phyloP scores from a whole-genome alignment of 2,888 invertebrate genomes.

The Apomyelois bistriatella region DNA sequence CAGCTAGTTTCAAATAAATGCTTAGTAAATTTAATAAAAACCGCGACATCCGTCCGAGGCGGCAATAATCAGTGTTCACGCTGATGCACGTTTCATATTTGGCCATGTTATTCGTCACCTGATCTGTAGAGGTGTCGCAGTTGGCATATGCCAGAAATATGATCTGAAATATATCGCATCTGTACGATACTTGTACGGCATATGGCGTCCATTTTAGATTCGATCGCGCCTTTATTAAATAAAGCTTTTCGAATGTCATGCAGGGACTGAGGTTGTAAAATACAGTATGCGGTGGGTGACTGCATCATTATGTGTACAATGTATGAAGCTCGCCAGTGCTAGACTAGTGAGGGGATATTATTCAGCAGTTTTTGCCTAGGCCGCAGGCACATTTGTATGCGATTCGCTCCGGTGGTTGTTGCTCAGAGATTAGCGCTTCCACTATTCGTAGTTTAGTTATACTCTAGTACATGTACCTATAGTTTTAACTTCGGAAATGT shows the following conservation, averaged over 20 bases:
- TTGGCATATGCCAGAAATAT: constrained; percentile 62
- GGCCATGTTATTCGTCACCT: constrained; percentile 42
- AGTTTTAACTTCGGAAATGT: constrained; percentile 56
- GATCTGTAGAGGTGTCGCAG: constrained; percentile 54
- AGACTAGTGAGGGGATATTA: constrained; percentile 60
- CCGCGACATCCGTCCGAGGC: neutral
- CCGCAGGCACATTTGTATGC: constrained; percentile 69
- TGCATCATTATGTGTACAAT: constrained; percentile 57
- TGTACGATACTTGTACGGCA: constrained; percentile 9
- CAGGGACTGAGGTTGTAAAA: constrained; percentile 49
- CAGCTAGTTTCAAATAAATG: no score
- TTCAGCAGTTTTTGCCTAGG: constrained; percentile 68
- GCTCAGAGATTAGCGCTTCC: constrained; percentile 66
- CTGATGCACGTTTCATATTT: constrained; percentile 19
- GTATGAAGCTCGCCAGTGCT: constrained; percentile 49
- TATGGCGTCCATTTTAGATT: constrained; percentile 2
- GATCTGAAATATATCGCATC: constrained; percentile 36
- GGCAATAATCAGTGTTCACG: neutral
- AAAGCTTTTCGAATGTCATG: constrained; percentile 28
- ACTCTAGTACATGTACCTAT: no score
- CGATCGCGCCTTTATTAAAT: constrained; percentile 2
- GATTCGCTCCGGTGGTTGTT: constrained; percentile 64
- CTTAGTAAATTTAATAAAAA: neutral
- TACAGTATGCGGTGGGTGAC: constrained; percentile 54
- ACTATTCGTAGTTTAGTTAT: constrained; percentile 62